phyloP scores from a whole-genome alignment of 2,888 invertebrate species.

The Nowickia ferox region DNA sequence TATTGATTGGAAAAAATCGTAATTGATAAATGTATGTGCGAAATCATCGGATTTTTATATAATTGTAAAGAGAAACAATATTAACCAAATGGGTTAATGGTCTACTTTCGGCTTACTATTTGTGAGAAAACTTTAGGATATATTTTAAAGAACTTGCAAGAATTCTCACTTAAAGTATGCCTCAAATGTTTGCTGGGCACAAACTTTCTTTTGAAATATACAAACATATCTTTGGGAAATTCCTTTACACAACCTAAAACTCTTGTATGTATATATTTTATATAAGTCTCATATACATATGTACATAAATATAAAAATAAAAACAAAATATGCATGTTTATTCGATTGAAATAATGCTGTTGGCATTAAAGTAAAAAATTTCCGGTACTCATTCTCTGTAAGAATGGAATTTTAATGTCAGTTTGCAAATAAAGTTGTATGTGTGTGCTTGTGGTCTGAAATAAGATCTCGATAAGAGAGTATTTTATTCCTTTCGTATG shows the following conservation, averaged over 20 bases:
- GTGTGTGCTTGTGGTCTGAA: conserved; percentile 6
- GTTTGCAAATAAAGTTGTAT: conserved; percentile 19
- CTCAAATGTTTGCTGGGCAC: conserved; percentile 24
- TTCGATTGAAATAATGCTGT: conserved; percentile 70
- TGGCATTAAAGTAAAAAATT: conserved; percentile 65
- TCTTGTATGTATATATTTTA: conserved; percentile 2
- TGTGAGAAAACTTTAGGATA: no score
- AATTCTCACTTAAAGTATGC: no score
- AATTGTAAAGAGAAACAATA: no score
- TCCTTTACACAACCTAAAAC: background rate
- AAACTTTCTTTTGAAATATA: conserved; percentile 1
- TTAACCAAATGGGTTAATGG: no score
- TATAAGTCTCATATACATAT: background rate
- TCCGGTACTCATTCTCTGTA: conserved; percentile 51
- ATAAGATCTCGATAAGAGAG: conserved; percentile 50
- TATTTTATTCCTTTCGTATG: background rate
- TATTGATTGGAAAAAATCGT: no score
- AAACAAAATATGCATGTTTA: conserved; percentile 35
- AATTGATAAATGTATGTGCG: no score
- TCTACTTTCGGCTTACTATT: no score
- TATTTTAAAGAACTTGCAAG: no score
- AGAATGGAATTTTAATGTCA: conserved; percentile 21
- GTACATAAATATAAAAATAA: background rate
- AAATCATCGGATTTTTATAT: no score
- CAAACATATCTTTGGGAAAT: background rate